Evolutionary conservation across 2,113 vertebrate genomes (phyloP), one percentile per base, ranked within the genome.

Genomic region (Oplegnathus fasciatus): DNA sequence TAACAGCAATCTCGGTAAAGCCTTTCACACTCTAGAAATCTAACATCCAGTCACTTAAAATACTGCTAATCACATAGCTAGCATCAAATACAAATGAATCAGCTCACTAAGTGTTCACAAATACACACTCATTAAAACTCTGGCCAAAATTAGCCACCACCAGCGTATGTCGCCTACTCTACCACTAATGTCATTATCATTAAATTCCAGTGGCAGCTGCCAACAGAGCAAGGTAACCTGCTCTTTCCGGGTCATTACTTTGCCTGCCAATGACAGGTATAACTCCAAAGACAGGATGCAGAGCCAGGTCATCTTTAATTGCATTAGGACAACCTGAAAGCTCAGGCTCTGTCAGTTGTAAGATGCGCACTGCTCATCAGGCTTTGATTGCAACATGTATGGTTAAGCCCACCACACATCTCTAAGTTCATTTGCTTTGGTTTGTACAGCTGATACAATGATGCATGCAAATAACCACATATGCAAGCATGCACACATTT

Each of bases 231-330:
- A 26, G 13, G 42, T 58, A 66, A 17, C 14, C 48, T 57, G 24
- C 24, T 75, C 44, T 67, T 73, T 46, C 24, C 8, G 7, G 71
- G 46, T 75, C 48, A 72, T 44, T 66, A 9, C 28, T 44, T 82
- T 82, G 14, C 40, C 28, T 78, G 65, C n/a, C 15, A 80, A 42
- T 73, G 40, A 70, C 37, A 68, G 37, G 30, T 83, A 65, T 83
- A 75, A 69, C 67, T 88, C 64, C 79, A 80, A 85, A 83, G 48
- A 77, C 77, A 71, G 80, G 83, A 89, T 78, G 72, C 0, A 64
- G 26, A 76, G 66, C 57, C 42, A 81, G 88, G 82, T 92, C 72
- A 93, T 76, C 60, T 86, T 87, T 83, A 91, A 93, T 82, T 81
- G 85, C 57, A 80, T 92, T 87, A 88, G 40, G 37, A 20, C 20